A percentile compares a stretch with the other conserved stretches of the same genome.
Evolutionary conservation across 2,113 vertebrate genomes (phyloP).

Genomic region (Paratilapia polleni): DNA sequence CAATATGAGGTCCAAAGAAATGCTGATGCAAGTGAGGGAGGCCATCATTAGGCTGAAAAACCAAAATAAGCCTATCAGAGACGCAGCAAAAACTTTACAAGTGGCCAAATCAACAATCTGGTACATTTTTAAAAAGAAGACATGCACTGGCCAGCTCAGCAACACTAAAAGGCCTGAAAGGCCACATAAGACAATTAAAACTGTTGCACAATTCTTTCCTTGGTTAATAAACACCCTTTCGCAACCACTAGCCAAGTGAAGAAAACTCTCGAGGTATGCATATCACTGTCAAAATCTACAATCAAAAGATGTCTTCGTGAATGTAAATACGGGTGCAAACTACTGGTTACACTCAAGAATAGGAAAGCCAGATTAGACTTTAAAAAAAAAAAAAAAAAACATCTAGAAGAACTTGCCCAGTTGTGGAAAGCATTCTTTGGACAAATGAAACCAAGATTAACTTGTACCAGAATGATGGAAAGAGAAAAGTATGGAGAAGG

Average conservation of each 20-base stretch:
- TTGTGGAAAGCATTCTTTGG: no score
- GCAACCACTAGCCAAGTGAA: neutral
- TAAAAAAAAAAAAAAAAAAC: no score
- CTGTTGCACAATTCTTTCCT: neutral
- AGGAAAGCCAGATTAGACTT: neutral
- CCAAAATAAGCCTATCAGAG: neutral
- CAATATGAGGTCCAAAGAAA: neutral
- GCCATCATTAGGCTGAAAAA: neutral
- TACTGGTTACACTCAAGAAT: neutral
- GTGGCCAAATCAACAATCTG: neutral
- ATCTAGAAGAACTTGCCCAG: no score
- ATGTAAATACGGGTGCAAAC: neutral
- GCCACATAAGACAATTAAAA: neutral
- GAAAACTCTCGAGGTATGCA: neutral
- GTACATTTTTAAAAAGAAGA: no score
- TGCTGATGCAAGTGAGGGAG: neutral
- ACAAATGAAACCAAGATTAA: no score
- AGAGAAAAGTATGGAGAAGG: neutral
- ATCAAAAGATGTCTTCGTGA: neutral
- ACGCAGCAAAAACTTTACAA: neutral
- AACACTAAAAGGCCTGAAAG: neutral
- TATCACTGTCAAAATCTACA: neutral
- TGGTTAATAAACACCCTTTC: neutral
- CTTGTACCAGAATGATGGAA: neutral
- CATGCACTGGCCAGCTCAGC: no score